Base-by-base conservation (phyloP, 2,888 invertebrate species). In the Caenorhabditis macrosperma region DNA sequence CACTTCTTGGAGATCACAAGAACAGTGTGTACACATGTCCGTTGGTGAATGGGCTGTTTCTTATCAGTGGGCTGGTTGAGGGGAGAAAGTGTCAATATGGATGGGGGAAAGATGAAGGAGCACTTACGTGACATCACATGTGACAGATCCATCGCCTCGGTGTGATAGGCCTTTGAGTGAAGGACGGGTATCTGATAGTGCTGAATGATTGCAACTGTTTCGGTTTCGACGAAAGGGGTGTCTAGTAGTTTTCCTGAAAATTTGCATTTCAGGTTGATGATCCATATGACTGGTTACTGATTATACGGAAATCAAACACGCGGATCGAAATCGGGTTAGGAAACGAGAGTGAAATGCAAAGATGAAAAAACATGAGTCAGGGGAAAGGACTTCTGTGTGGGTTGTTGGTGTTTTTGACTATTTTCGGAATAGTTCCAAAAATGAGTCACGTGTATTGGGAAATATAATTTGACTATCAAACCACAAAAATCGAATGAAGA, bases 41-140 rank as follows among this genome's bases (percentile, higher is more conserved):
- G 33, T 7, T 33, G 7, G 33, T 6, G n/a, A 26, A 4, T 28
- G 9, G 52, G 22, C 5, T 24, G 17, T 35, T 59, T 38, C 35
- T 64, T 72, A 72, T 63, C 72, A 63, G 24, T 63, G 20, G 26
- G n/a, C n/a, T n/a, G n/a, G n/a, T 63, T 46, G 12, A 57, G n/a
- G n/a, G n/a, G n/a, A n/a, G n/a, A n/a, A n/a, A n/a, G n/a, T 4
- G 22, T 12, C 10, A 22, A 17, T 35, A 33, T 1, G 7, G 48
- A 57, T 22, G 10, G 33, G 48, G 26, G 0, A 48, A 48, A 59
- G 59, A 64, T 57, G 33, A 74, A 74, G 52, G 55, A 74, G 74
- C 74, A 74, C 74, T 74, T 66, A 74, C 74, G 74, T 74, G 74
- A 33, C 64, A 74, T 74, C 6, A 66, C 44, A 52, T 66, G 64